Conservation (phyloP, 1,140 invertebrate species). For the Drosophila tsacasi region DNA sequence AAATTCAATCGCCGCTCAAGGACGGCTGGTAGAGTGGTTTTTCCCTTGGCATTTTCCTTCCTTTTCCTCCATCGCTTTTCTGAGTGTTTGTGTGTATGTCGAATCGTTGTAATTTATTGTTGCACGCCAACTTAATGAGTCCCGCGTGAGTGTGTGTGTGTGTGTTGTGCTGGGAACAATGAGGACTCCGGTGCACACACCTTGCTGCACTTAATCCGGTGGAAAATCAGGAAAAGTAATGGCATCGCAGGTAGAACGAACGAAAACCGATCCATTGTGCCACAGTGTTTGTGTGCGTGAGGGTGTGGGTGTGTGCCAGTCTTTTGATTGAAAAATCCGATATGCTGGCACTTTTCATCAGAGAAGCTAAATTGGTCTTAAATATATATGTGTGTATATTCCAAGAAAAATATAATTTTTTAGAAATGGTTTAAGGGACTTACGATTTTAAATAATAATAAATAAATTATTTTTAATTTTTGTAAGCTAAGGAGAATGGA, state of each 20-base stretch:
- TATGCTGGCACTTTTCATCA: conserved; percentile 39
- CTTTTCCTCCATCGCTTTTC: not conserved
- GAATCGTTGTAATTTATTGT: conserved; percentile 80
- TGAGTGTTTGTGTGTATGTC: conserved; percentile 46
- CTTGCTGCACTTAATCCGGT: conserved; percentile 65
- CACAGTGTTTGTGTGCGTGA: conserved; percentile 10
- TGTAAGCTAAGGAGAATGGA: not conserved
- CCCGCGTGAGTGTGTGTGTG: conserved; percentile 20
- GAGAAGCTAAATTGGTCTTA: not conserved
- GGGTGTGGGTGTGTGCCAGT: conserved; percentile 40
- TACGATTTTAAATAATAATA: not conserved
- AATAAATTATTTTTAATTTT: not conserved
- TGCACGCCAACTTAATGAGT: conserved; percentile 77
- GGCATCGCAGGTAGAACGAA: conserved; percentile 43
- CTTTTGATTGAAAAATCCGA: conserved; percentile 52
- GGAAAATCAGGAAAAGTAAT: conserved; percentile 80
- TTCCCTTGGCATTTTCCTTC: conserved; percentile 7
- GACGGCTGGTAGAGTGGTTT: conserved; percentile 16
- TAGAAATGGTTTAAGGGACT: not conserved
- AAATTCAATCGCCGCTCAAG: conserved; percentile 12
- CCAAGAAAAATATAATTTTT: not conserved
- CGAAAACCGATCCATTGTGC: conserved; percentile 30
- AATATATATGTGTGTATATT: not conserved
- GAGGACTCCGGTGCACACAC: conserved; percentile 30
- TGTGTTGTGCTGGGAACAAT: conserved; percentile 45